A percentile compares a stretch with the other conserved stretches of the same genome.
Evolutionary conservation across 2,888 invertebrate genomes (phyloP).

Genomic region (Leptinotarsa peninsularis): DNA sequence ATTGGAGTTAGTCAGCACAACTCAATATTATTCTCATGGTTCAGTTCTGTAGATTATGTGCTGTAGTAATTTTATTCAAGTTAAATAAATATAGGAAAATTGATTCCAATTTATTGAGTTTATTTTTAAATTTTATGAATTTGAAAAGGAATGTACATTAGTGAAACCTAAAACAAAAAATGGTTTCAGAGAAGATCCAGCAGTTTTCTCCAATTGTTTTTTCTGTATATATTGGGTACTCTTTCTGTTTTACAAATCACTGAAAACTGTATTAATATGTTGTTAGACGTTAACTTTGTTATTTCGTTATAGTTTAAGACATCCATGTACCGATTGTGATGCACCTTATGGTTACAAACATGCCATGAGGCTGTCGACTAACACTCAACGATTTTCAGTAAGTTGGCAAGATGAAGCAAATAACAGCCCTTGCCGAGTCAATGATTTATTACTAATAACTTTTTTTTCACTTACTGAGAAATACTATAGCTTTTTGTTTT

Average conservation of each 20-base stretch:
- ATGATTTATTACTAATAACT: conserved; percentile 39
- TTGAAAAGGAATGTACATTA: too few species aligned
- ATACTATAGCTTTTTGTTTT: conserved; percentile 17
- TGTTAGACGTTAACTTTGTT: conserved; percentile 27
- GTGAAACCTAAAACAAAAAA: too few species aligned
- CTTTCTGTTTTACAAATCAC: background rate
- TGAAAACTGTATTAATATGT: background rate
- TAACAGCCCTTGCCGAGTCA: conserved; percentile 13
- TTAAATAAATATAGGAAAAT: too few species aligned
- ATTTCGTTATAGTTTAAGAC: conserved; percentile 71
- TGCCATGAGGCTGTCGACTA: conserved; percentile 89
- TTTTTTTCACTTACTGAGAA: conserved; percentile 34
- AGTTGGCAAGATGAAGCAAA: conserved; percentile 67
- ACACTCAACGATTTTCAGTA: conserved; percentile 88
- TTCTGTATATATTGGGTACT: too few species aligned
- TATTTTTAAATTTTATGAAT: too few species aligned
- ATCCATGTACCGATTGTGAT: conserved; percentile 81
- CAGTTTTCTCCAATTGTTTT: too few species aligned
- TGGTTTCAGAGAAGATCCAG: too few species aligned
- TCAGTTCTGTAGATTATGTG: too few species aligned
- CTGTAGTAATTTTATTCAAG: too few species aligned
- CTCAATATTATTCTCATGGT: too few species aligned
- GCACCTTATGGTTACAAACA: conserved; percentile 97
- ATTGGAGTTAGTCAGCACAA: too few species aligned
- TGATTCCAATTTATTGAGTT: too few species aligned